Conservation (phyloP, 2,888 invertebrate species). For the Incurvaria masculella region DNA sequence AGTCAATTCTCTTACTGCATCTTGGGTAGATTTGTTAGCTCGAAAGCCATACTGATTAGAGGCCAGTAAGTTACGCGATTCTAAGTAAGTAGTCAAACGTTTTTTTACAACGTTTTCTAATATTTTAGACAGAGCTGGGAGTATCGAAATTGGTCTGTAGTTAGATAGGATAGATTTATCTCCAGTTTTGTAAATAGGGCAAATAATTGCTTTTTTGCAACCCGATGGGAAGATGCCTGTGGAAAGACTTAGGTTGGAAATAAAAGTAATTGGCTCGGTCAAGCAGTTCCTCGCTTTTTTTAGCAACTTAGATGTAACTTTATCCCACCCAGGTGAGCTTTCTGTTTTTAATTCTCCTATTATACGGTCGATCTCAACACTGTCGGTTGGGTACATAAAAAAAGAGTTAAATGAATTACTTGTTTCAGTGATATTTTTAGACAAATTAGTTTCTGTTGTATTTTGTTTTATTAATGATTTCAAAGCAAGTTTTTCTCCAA, state of each 20-base stretch:
- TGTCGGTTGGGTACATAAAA: no score
- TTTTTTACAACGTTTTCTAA: conserved; percentile 1
- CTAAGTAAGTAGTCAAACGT: conserved; percentile 1
- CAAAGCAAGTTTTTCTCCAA: no score
- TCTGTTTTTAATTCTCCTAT: no score
- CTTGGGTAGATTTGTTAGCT: conserved; percentile 1
- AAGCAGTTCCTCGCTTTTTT: no score
- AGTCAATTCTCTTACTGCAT: conserved; percentile 1
- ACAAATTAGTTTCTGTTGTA: no score
- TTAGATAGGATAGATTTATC: background rate
- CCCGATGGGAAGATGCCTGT: background rate
- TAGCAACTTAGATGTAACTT: no score
- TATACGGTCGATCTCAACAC: no score
- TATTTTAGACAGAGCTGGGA: conserved; percentile 2
- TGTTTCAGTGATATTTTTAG: no score
- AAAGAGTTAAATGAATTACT: no score
- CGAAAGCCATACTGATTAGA: conserved; percentile 1
- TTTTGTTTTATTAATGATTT: no score
- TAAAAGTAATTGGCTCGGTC: background rate
- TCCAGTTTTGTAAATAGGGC: conserved; percentile 2
- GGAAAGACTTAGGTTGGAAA: conserved; percentile 1
- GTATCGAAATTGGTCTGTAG: background rate
- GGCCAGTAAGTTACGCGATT: background rate
- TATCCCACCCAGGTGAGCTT: no score
- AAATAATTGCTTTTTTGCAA: background rate